These are phyloP conservation scores for Limnephilus marmoratus DNA, from an alignment of 2,888 invertebrate species.

Conservation along the genomic window DNA sequence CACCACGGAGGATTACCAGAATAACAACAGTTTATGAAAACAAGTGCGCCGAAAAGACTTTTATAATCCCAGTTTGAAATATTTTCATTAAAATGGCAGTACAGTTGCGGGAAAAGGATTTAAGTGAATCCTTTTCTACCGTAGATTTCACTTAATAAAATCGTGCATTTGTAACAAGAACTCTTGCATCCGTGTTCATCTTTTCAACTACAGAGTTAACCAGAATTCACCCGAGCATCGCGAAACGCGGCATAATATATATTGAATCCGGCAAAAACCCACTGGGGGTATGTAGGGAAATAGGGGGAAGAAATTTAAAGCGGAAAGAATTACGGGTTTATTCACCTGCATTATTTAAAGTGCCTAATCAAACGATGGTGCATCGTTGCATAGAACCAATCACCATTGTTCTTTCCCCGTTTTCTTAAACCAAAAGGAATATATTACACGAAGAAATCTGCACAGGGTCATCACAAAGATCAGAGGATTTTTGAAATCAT, in stretches of 20 bases:
- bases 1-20: no score
- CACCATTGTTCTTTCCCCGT: background rate
- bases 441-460: background rate
- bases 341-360: background rate
- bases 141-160: background rate
- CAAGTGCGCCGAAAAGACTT: no score
- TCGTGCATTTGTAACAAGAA: background rate
- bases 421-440: background rate
- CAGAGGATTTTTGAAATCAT: no score
- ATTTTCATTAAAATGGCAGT: background rate
- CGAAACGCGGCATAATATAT: background rate
- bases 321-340: background rate
- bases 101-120: background rate
- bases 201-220: background rate
- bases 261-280: background rate
- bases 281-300: background rate
- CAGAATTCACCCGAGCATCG: background rate
- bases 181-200: background rate
- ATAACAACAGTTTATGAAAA: no score
- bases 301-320: background rate
- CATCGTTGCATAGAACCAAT: background rate
- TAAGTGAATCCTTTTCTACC: background rate
- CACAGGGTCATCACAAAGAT: background rate
- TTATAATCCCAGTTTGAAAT: no score
- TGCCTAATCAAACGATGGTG: background rate